Conservation (phyloP, 2,888 invertebrate genomes). For the Ophion slaviceki region DNA sequence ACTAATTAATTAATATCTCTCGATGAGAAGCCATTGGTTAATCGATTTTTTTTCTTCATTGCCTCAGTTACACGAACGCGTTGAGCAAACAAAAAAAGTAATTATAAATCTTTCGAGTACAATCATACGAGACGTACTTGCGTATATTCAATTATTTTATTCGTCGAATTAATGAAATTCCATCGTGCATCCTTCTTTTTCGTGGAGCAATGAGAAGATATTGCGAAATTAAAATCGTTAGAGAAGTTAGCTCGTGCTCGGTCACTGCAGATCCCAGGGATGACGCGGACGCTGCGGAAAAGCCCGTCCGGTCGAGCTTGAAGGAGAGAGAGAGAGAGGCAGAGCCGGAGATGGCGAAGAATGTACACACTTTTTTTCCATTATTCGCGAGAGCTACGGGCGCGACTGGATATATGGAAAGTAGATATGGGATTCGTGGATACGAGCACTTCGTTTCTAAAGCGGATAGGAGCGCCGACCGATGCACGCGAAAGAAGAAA, state of each 20-base stretch:
- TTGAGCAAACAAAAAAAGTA: too few species aligned
- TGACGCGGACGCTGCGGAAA: slow-evolving; percentile 57
- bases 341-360: slow-evolving; percentile 10
- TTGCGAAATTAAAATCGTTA: slow-evolving; percentile 54
- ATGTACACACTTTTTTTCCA: slow-evolving; percentile 46
- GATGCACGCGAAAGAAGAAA: slow-evolving; percentile 37
- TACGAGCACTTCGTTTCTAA: slow-evolving; percentile 31
- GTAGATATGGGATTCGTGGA: slow-evolving; percentile 48
- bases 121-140: too few species aligned
- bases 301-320: slow-evolving; percentile 24
- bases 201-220: slow-evolving; percentile 25
- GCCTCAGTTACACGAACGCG: too few species aligned
- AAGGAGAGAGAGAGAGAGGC: not conserved
- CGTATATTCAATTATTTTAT: not conserved
- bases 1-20: too few species aligned
- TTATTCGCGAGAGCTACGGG: slow-evolving; percentile 49
- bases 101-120: not conserved
- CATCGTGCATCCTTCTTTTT: not conserved
- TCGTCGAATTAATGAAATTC: not conserved
- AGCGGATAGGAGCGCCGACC: slow-evolving; percentile 35
- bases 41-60: too few species aligned
- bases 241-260: slow-evolving; percentile 30
- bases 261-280: slow-evolving; percentile 53
- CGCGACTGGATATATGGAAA: slow-evolving; percentile 56
- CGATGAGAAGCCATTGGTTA: too few species aligned